Base-by-base conservation (phyloP, 2,797 vertebrate species). In the Sitta carolinensis region DNA sequence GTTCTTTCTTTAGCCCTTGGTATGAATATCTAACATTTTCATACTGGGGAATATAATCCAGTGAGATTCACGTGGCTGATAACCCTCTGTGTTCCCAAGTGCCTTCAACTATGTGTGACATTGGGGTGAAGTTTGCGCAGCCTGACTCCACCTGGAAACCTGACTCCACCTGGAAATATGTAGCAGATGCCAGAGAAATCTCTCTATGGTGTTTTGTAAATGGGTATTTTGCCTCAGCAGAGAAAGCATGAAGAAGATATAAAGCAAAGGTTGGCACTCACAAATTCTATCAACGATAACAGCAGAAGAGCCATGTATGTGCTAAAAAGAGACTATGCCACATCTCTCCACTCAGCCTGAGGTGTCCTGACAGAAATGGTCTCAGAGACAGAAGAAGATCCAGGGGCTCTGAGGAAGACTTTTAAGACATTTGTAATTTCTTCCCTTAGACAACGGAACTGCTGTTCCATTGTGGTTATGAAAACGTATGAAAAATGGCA, bases 1-100 rank as follows among this genome's bases (percentile, higher is more conserved):
- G 17, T 6, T 91, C 38, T 75, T 92, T 84, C 48, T 84, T 84
- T 93, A 93, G 86, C 69, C 78, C 21, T 91, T 88, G 40, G 48
- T 90, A 84, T 77, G 51, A 29, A 58, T 80, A 66, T 79, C 23
- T 62, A 78, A 58, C n/a, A 13, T 81, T 30, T 76, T 63, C 55
- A 48, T 92, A 20, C 40, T 61, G 47, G 17, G 29, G 9, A 52
- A 40, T 85, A 76, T 79, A 91, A 89, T 74, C 90, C 13, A 34
- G 32, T 52, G 15, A 82, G 45, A 93, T 91, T 93, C 70, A 52
- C 4, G 0, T 36, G 67, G 18, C 22, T 90, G 42, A 83, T 88
- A 90, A 38, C 32, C 42, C 47, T 73, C 6, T 8, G 36, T 43
- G 40, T 57, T 75, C 45, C 26, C 32, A 36, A 78, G 21, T 59